Conservation (phyloP, 2,797 vertebrate genomes). For the Aphelocoma californica region DNA sequence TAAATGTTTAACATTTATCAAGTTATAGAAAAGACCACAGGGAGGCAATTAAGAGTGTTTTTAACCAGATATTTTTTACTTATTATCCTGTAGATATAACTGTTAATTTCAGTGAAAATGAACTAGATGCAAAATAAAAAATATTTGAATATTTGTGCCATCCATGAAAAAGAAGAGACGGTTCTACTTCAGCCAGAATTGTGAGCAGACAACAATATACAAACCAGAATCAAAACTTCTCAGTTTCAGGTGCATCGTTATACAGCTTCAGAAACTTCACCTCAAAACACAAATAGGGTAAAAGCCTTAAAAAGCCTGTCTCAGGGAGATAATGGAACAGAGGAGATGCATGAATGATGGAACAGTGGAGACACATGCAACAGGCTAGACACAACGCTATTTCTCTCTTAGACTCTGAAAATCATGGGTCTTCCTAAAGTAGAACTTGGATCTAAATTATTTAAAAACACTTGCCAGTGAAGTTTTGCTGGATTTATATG, state of each 20-base stretch:
- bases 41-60: not conserved
- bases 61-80: not conserved
- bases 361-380: not conserved
- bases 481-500: not conserved
- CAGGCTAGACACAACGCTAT: accelerated
- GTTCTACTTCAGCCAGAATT: not conserved
- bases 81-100: not conserved
- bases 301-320: not conserved
- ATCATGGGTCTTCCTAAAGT: not conserved
- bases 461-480: not conserved
- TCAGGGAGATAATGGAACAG: not conserved
- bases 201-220: not conserved
- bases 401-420: not conserved
- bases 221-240: not conserved
- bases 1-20: not conserved
- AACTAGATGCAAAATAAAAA: not conserved
- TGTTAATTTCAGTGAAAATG: not conserved
- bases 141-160: not conserved
- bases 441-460: not conserved
- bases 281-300: not conserved
- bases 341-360: not conserved
- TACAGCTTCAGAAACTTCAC: not conserved
- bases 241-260: not conserved
- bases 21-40: not conserved
- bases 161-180: not conserved